Evolutionary conservation across 2,113 vertebrate genomes (phyloP), one percentile per base, ranked within the genome.

Genomic region (Tympanuchus pallidicinctus): DNA sequence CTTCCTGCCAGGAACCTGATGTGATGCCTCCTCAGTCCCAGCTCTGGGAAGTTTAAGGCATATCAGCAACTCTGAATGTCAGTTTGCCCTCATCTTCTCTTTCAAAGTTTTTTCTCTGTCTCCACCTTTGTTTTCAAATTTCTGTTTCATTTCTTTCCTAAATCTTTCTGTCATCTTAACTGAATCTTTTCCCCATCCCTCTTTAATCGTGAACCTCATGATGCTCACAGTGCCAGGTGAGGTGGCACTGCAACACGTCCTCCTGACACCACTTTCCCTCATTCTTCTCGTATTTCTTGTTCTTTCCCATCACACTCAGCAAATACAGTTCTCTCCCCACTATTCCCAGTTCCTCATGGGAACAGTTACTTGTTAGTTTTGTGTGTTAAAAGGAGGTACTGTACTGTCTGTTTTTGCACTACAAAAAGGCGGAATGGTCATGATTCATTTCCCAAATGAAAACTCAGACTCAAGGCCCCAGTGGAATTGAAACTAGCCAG

Each of bases 51-150:
- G 38, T 76, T 73, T 0, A 87, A 74, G 50, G 42, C 42, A 60
- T 54, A 83, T 66, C 87, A 82, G 59, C n/a, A 70, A 42, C 3
- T 2, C 28, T 4, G 5, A 88, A 50, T 70, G 47, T 81, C 88
- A 72, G 47, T 34, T 78, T 89, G 78, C 20, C 63, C 38, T 52
- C 28, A 3, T 79, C 66, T 27, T 76, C 60, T 93, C 82, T 92
- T 77, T 74, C 57, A 76, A 19, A 15, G 32, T 16, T 20, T n/a
- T 83, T 83, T 95, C 45, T 27, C 15, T 69, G 36, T 81, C 52
- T 70, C 7, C 57, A 45, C 27, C n/a, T 90, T 91, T 88, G 45
- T 67, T 92, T 86, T 88, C 60, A 93, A 73, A 88, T 93, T n/a
- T 80, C 47, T 71, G 30, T 72, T 82, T 72, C 21, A 79, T 86